A percentile compares a stretch with the other conserved stretches of the same genome.
These are phyloP conservation scores for Rhynchonycteris naso DNA, from an alignment of 2,797 vertebrate genomes.

Conservation along the genomic window DNA sequence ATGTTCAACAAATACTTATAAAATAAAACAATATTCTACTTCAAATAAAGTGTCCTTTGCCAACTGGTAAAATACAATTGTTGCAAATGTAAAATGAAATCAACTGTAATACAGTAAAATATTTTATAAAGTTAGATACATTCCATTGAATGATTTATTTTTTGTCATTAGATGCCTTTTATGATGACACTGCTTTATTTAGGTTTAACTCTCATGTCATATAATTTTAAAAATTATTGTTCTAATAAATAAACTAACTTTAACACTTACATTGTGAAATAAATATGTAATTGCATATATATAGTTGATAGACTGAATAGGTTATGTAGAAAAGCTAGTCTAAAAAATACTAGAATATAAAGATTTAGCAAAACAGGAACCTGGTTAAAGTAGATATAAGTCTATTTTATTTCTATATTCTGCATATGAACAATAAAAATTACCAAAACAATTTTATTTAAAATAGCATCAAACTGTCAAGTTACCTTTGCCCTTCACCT, in stretches of 20 bases:
- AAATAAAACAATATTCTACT: background rate
- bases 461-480: background rate
- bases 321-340: background rate
- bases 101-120: background rate
- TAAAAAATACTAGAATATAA: background rate
- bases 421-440: background rate
- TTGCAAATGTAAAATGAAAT: background rate
- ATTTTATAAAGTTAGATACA: background rate
- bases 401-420: background rate
- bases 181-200: background rate
- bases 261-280: background rate
- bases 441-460: background rate
- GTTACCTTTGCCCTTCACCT: background rate
- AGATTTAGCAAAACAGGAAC: background rate
- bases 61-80: background rate
- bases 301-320: background rate
- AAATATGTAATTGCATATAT: background rate
- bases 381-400: background rate
- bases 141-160: background rate
- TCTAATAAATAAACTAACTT: background rate
- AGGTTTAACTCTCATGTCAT: background rate
- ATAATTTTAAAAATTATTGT: background rate
- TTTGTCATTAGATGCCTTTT: background rate
- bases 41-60: background rate
- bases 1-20: slow-evolving; percentile 2